Evolutionary conservation across 92 coral and sea anemone genomes (phyloP).

Genomic region (Epizoanthus scotinus): DNA sequence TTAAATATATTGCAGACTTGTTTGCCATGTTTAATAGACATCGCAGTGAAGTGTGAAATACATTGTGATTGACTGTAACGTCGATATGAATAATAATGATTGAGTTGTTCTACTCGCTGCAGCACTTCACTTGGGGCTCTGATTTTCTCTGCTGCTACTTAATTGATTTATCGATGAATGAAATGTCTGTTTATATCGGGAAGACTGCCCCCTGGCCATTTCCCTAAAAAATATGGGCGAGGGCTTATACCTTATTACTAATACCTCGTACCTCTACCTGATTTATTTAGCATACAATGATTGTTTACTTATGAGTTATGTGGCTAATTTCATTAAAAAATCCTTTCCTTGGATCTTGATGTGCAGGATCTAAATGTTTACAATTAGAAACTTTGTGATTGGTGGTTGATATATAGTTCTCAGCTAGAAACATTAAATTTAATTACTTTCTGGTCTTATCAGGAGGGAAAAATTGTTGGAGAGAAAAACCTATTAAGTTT

Average conservation of each 20-base stretch:
- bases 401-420: too few species aligned
- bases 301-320: constrained; percentile 34
- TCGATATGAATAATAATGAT: not conserved
- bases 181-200: not conserved
- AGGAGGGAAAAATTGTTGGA: too few species aligned
- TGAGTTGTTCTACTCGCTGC: too few species aligned
- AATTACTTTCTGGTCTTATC: too few species aligned
- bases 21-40: not conserved
- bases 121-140: not conserved
- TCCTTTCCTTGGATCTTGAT: not conserved
- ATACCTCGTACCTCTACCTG: not conserved
- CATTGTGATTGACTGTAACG: not conserved
- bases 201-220: not conserved
- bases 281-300: not conserved
- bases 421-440: too few species aligned
- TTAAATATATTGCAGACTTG: not conserved
- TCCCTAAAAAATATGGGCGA: not conserved
- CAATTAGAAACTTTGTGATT: too few species aligned
- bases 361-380: not conserved
- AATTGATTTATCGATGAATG: not conserved
- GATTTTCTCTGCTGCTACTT: not conserved
- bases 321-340: constrained; percentile 25
- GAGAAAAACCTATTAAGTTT: too few species aligned
- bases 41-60: constrained; percentile 29
- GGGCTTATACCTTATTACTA: not conserved